These are phyloP conservation scores for Seira musarum DNA, from an alignment of 2,888 invertebrate species.

Conservation along the genomic window DNA sequence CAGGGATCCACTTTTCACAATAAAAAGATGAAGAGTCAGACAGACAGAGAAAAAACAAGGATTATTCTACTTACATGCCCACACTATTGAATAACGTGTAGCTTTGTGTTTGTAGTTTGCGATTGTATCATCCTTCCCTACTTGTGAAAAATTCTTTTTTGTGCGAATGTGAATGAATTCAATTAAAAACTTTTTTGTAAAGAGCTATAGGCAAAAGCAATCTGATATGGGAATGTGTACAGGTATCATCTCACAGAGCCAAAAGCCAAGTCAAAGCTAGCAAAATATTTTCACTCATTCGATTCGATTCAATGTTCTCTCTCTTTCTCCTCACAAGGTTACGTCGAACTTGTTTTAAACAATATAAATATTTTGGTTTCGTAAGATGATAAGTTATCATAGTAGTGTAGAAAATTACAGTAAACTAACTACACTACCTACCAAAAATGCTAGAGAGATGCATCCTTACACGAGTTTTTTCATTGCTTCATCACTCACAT, in stretches of 20 bases:
- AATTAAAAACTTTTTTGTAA: not conserved
- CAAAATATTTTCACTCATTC: no score
- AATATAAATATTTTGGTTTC: not conserved
- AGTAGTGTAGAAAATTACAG: not conserved
- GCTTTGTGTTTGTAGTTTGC: no score
- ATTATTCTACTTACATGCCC: constrained; percentile 11
- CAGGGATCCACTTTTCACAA: constrained; percentile 7
- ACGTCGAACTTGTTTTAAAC: not conserved
- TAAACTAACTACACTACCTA: no score
- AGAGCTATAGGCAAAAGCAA: no score
- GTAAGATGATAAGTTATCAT: not conserved
- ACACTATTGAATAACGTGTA: not conserved
- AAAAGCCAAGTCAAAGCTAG: not conserved
- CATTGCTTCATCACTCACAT: not conserved
- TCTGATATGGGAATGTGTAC: not conserved
- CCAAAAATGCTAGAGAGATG: not conserved
- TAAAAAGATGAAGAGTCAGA: not conserved
- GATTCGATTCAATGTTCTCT: not conserved
- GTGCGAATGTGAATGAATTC: not conserved
- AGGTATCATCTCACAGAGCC: not conserved
- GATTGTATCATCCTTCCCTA: not conserved
- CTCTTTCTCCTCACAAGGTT: not conserved
- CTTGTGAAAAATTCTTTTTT: not conserved
- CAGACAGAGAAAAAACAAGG: not conserved
- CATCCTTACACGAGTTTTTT: not conserved